A percentile compares a stretch with the other conserved stretches of the same genome.
These are phyloP conservation scores for Conus betulinus DNA, from an alignment of 1,140 invertebrate genomes.

Conservation along the genomic window DNA sequence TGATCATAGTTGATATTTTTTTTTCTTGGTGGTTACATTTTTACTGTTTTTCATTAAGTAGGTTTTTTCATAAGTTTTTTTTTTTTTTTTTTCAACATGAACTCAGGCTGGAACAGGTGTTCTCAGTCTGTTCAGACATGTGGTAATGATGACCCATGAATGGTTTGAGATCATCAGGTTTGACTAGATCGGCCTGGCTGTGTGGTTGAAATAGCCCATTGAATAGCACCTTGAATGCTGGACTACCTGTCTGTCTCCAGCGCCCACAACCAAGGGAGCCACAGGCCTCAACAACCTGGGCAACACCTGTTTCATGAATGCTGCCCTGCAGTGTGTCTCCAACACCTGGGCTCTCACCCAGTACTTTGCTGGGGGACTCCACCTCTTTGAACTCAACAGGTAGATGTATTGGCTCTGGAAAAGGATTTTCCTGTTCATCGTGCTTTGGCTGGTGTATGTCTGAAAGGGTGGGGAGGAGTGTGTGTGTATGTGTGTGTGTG, in stretches of 20 bases:
- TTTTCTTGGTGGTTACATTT: too few species aligned
- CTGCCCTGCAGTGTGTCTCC: slow-evolving; percentile 89
- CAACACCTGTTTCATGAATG: slow-evolving; percentile 95
- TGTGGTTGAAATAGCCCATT: too few species aligned
- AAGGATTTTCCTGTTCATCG: not conserved
- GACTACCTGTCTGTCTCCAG: not conserved
- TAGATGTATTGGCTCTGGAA: slow-evolving; percentile 47
- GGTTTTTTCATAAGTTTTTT: too few species aligned
- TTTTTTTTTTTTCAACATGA: too few species aligned
- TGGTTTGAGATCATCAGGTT: too few species aligned
- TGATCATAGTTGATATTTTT: too few species aligned
- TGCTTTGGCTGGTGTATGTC: not conserved
- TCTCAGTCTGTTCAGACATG: too few species aligned
- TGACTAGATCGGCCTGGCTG: too few species aligned
- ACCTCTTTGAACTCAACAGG: slow-evolving; percentile 89
- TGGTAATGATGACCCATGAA: too few species aligned
- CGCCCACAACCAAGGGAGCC: slow-evolving; percentile 80
- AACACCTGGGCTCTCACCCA: slow-evolving; percentile 87
- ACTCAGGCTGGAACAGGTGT: too few species aligned
- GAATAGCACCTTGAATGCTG: too few species aligned
- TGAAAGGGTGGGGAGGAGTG: not conserved
- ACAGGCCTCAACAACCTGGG: slow-evolving; percentile 93
- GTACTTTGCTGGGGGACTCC: slow-evolving; percentile 88
- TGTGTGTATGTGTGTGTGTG: not conserved
- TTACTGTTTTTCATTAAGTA: too few species aligned